Base-by-base conservation (phyloP, 2,797 vertebrate genomes). In the Valencia hispanica region DNA sequence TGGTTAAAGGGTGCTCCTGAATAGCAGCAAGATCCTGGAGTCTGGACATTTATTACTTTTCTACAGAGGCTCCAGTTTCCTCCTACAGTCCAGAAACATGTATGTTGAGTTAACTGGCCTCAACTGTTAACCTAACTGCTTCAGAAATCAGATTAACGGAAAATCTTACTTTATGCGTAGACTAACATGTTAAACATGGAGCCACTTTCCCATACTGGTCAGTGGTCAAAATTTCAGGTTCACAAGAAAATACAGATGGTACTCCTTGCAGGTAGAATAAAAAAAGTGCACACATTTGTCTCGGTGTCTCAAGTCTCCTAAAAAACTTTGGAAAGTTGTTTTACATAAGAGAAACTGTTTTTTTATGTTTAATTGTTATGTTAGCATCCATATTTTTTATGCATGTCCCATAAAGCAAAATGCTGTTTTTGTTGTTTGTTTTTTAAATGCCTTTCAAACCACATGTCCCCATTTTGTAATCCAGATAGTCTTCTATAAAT, bases 331-430 rank as follows among this genome's bases (percentile, higher is more conserved):
- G 12, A 12, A 12, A 15, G 43, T 18, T n/a, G 30, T 25, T n/a
- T 51, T 4, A 4, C 34, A 15, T 39, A 53, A 53, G 12, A 39
- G 50, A 71, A 53, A 53, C 36, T n/a, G 65, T 45, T 45, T 68
- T 68, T 17, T 4, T 14, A 25, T 27, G 8, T 17, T 68, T 43
- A 43, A 25, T 45, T 68, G 41, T 15, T n/a, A 1, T 17, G 45
- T 51, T 32, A 50, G 20, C 48, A 7, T 36, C 32, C 32, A 4
- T 11, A n/a, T 17, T 17, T 8, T 43, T 18, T 3, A 22, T 22
- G 39, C 36, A 79, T 36, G 70, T 66, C 59, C 43, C 25, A 55
- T 39, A 17, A 50, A 41, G 39, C 76, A 66, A 57, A 65, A 57
- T 39, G 6, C 25, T 8, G n/a, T 55, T 63, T 63, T 27, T 45